These are phyloP conservation scores for Synanthedon formicaeformis DNA, from an alignment of 2,888 invertebrate species.

Conservation along the genomic window DNA sequence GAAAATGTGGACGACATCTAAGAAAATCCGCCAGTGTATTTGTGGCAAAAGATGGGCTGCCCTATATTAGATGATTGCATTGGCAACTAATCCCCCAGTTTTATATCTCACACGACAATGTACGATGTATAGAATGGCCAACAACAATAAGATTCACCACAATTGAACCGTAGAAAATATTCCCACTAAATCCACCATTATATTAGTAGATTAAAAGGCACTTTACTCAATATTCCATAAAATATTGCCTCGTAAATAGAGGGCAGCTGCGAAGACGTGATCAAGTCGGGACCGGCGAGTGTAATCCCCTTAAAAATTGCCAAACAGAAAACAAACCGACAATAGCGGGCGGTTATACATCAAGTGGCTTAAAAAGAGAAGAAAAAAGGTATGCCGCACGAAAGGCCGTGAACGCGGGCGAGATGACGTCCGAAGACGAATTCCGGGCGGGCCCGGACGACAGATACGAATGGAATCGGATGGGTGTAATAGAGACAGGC, in stretches of 20 bases:
- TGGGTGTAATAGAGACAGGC: constrained; percentile 48
- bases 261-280: constrained; percentile 60
- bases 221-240: constrained; percentile 69
- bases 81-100: neutral
- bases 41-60: no score
- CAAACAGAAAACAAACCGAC: constrained; percentile 64
- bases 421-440: constrained; percentile 57
- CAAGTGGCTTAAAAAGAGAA: constrained; percentile 52
- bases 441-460: constrained; percentile 54
- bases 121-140: constrained; percentile 21
- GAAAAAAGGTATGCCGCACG: constrained; percentile 24
- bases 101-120: neutral
- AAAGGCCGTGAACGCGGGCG: constrained; percentile 8
- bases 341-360: constrained; percentile 51
- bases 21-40: no score
- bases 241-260: constrained; percentile 67
- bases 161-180: constrained; percentile 8
- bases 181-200: constrained; percentile 47
- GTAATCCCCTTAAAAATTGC: constrained; percentile 70
- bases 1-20: no score
- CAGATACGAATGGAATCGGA: constrained; percentile 64
- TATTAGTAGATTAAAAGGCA: constrained; percentile 67
- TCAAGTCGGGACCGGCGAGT: constrained; percentile 37
- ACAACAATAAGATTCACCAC: constrained; percentile 41
- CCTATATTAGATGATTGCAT: neutral